These are phyloP conservation scores for Lagopus leucura DNA, from an alignment of 2,113 vertebrate genomes.

Conservation along the genomic window DNA sequence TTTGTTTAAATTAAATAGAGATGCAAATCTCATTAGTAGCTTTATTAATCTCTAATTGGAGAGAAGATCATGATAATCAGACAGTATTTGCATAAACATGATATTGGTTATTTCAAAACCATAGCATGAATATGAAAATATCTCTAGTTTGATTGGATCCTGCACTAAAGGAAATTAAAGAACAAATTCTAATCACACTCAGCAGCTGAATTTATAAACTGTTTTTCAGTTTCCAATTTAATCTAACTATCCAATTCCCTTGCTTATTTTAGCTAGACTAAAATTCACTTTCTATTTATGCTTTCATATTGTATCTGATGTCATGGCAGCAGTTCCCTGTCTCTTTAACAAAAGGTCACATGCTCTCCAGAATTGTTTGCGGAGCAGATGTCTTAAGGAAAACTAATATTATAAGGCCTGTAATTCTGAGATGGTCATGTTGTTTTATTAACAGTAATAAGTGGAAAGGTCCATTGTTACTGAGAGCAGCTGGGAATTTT, in stretches of 20 bases:
- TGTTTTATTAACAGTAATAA: neutral
- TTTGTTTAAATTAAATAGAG: neutral
- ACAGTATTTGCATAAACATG: constrained; percentile 25
- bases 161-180: neutral
- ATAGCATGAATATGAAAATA: neutral
- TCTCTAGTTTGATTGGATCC: neutral
- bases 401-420: neutral
- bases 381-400: neutral
- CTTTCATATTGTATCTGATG: neutral
- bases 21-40: neutral
- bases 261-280: neutral
- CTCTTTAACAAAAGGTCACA: neutral
- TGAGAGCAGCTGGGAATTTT: neutral
- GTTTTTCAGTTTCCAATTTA: neutral
- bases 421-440: neutral
- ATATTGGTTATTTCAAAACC: neutral
- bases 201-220: constrained; percentile 13
- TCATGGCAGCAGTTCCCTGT: neutral
- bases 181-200: constrained; percentile 20
- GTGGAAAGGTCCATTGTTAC: neutral
- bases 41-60: constrained; percentile 24
- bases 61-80: constrained; percentile 12
- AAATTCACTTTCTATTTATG: neutral
- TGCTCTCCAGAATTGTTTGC: neutral
- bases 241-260: neutral